Evolutionary conservation across 2,888 invertebrate genomes (phyloP).

Genomic region (Cenopis cana): DNA sequence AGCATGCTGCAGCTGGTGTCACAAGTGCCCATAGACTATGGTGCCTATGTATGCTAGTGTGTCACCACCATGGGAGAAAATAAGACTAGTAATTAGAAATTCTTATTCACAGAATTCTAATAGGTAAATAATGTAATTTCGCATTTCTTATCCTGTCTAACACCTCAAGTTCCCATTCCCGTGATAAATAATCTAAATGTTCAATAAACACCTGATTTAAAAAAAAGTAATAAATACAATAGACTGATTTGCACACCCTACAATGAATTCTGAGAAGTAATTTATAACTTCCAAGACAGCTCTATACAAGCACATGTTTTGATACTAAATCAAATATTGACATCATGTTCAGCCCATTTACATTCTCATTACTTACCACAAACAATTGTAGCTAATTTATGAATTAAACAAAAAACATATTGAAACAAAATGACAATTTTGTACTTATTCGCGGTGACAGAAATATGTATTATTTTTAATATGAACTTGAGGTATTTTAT

Average conservation of each 20-base stretch:
- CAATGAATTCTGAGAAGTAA: conserved; percentile 1
- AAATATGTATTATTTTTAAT: neutral
- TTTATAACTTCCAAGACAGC: neutral
- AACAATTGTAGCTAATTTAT: neutral
- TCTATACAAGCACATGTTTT: neutral
- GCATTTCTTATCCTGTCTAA: no score
- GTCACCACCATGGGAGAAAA: no score
- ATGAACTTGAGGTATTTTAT: neutral
- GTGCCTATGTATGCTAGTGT: no score
- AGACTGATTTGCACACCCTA: neutral
- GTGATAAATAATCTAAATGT: no score
- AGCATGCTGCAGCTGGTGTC: no score
- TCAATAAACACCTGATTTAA: no score
- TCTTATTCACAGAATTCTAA: neutral
- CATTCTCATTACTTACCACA: neutral
- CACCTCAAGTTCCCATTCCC: no score
- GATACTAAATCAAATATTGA: neutral
- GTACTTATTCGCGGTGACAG: neutral
- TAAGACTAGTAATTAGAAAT: neutral
- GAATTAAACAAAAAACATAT: neutral
- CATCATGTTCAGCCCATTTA: neutral
- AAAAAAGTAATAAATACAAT: neutral
- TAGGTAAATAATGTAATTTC: no score
- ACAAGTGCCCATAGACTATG: no score
- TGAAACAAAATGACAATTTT: no score